Evolutionary conservation across 1,140 invertebrate species (phyloP), one percentile per base, ranked within the genome.

Genomic region (Monochamus saltuarius): DNA sequence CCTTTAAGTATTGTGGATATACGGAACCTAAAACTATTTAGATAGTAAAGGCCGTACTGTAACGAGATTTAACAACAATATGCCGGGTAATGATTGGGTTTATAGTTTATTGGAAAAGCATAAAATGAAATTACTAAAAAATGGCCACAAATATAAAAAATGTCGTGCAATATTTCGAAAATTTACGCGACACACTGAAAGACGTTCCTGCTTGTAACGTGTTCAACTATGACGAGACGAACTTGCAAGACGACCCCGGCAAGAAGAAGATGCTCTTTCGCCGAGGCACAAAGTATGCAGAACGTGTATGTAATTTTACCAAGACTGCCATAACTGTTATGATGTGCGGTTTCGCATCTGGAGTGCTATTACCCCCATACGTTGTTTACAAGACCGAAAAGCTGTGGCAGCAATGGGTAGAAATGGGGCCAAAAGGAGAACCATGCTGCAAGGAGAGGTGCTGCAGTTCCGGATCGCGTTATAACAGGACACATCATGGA

Each of bases 221-320:
- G 13, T 60, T 72, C 7, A 80, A 80, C 58, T 80, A 71, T 64
- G 77, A 80, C 64, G 73, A 79, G 62, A 80, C 73, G 1, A 78
- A 78, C 61, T 46, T 78, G n/a, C 56, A 47, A 0, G 75, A 58
- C 36, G 49, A 53, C n/a, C 47, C 47, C 8, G 22, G 47, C 10
- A 78, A 62, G 62, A 9, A 65, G 69, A 66, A 67, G 64, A 36
- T 46, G 38, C 36, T 57, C 55, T 74, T 29, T 55, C 67, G 70
- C 40, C 66, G 68, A 51, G 74, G 73, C 7, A 49, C 49, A 11
- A 76, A 75, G 61, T 72, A 77, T 62, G 70, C 72, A 3, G 69
- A 76, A 62, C 60, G 62, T 35, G 60, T 75, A 8, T 35, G 65
- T 4, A 74, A 75, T 56, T 65, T 36, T 22, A 64, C 65, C 4